Base-by-base conservation (phyloP, 2,113 vertebrate genomes). In the Peromyscus californicus region DNA sequence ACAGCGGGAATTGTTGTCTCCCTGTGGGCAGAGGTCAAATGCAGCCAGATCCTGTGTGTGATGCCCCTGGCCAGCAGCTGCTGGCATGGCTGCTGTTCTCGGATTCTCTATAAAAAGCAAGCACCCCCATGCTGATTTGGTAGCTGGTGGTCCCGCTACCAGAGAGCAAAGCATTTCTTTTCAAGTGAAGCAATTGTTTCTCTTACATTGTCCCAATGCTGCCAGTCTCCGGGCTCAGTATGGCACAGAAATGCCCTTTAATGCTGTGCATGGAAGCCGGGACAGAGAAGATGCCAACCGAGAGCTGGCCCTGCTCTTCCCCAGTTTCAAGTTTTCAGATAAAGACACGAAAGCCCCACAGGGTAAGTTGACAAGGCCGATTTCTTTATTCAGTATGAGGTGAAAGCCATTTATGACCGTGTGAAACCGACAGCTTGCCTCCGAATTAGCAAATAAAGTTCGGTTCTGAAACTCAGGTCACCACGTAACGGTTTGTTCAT, bases 281-380 rank as follows among this genome's bases (percentile, higher is more conserved):
- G 98, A 99, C 97, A 84, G 90, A 26, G 98, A 99, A 79, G 99
- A 98, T 8, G 99, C 99, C 97, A 92, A 98, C 97, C 98, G 98
- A 98, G 99, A 99, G 94, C 98, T 99, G 78, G 99, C 99, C 67
- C 98, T 99, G 97, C 99, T 99, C 98, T 99, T 99, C 98, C 99
- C 99, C 93, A 98, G 97, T 96, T 99, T 99, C 95, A 98, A 98
- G 97, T 97, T 95, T 67, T 95, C 97, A 82, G 97, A 98, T 42
- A 97, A 97, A 96, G 95, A 98, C 98, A 97, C 96, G 97, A 97
- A 98, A 72, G 54, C 54, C 92, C 98, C 79, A 96, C 61, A 67
- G 51, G 95, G 93, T 92, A 92, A 96, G 84, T 92, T 67, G 51
- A 98, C 98, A 90, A 99, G 98, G 98, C 98, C 98, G 99, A 98